These are phyloP conservation scores for Diceros bicornis DNA, from an alignment of 2,797 vertebrate species.

Conservation along the genomic window DNA sequence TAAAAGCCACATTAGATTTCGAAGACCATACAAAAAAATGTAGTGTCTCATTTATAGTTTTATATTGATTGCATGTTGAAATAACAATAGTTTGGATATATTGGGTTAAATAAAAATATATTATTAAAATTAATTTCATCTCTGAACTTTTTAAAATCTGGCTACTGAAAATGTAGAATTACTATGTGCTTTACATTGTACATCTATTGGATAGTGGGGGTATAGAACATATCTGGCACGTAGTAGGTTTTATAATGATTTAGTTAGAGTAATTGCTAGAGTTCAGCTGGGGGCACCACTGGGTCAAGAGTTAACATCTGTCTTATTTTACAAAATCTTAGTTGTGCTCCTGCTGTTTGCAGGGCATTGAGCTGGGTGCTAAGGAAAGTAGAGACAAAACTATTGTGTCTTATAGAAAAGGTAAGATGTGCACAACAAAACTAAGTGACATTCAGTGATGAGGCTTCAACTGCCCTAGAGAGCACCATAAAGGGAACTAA, in stretches of 20 bases:
- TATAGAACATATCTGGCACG: not conserved
- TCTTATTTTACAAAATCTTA: constrained; percentile 30
- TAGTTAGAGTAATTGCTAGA: not conserved
- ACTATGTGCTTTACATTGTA: not conserved
- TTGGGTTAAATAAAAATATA: not conserved
- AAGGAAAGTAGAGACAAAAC: not conserved
- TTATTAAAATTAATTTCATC: constrained; percentile 48
- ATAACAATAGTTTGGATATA: not conserved
- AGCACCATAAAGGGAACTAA: not conserved
- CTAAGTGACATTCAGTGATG: not conserved
- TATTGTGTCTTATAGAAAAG: not conserved
- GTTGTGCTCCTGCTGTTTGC: not conserved
- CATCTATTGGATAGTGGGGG: not conserved
- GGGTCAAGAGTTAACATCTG: not conserved
- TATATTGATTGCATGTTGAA: not conserved
- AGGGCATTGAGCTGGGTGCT: not conserved
- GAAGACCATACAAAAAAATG: constrained; percentile 7
- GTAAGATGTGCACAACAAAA: not conserved
- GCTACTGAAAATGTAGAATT: not conserved
- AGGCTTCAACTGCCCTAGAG: not conserved
- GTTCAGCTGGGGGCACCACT: not conserved
- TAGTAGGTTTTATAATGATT: not conserved
- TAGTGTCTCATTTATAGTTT: not conserved
- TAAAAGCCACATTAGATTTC: not conserved
- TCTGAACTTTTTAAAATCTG: constrained; percentile 42